These are phyloP conservation scores for Heliornis fulica DNA, from an alignment of 2,113 vertebrate genomes.

Conservation along the genomic window DNA sequence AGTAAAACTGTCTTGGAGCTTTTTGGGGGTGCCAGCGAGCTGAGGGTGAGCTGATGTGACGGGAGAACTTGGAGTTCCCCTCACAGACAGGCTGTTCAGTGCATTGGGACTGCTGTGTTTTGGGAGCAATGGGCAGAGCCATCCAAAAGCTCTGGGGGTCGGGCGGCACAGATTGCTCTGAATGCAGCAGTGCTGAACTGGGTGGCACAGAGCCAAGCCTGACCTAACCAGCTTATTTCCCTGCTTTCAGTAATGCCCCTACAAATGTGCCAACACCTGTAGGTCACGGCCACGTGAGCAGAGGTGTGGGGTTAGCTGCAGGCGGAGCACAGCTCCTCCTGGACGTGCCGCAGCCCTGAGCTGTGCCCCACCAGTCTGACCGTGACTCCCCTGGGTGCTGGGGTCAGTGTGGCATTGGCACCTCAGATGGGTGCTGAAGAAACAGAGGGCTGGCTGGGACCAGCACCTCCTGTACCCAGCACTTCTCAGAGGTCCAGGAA, in stretches of 20 bases:
- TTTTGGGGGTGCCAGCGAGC: neutral
- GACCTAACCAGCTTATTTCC: constrained; percentile 33
- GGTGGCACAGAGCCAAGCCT: constrained; percentile 6
- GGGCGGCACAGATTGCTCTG: neutral
- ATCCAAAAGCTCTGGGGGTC: neutral
- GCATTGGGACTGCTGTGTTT: neutral
- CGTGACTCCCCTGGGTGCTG: fast-evolving
- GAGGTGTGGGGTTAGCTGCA: neutral
- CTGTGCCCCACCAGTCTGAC: too few species aligned
- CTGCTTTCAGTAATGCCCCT: neutral
- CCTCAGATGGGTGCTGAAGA: neutral
- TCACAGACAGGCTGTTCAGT: neutral
- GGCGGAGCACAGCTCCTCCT: neutral
- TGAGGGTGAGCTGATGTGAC: neutral
- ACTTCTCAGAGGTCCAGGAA: neutral
- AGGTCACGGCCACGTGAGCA: neutral
- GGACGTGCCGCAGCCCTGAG: neutral
- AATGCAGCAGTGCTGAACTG: neutral
- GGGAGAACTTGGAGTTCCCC: neutral
- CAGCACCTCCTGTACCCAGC: neutral
- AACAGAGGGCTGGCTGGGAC: neutral
- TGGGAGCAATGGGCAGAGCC: neutral
- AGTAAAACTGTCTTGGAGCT: neutral
- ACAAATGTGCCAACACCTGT: neutral
- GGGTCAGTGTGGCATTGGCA: fast-evolving